These are phyloP conservation scores for Drosophila hydei DNA, from an alignment of 1,140 invertebrate genomes.

Conservation along the genomic window DNA sequence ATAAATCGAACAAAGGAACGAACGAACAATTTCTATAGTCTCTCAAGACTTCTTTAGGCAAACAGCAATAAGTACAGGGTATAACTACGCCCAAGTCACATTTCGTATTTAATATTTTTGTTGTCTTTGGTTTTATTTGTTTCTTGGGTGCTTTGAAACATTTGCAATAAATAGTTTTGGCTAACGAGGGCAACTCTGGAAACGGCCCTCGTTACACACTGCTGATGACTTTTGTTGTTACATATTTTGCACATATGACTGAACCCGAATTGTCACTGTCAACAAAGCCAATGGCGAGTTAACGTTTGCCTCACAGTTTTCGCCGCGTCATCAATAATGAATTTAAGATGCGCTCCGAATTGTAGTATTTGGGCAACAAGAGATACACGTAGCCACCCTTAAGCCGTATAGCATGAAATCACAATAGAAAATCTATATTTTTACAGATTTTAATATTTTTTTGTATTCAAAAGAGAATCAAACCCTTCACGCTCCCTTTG, in stretches of 20 bases:
- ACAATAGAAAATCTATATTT: constrained; percentile 72
- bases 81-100: constrained; percentile 15
- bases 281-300: constrained; percentile 57
- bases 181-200: not conserved
- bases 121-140: constrained; percentile 37
- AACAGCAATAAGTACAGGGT: too few relatives aligned
- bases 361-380: constrained; percentile 55
- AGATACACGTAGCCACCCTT: constrained; percentile 13
- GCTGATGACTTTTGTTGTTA: constrained; percentile 55
- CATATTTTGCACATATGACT: constrained; percentile 51
- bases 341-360: constrained; percentile 21
- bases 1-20: too few relatives aligned
- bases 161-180: not conserved
- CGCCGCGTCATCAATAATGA: constrained; percentile 68
- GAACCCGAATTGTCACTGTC: constrained; percentile 61
- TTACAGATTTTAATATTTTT: constrained; percentile 61
- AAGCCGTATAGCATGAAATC: constrained; percentile 16
- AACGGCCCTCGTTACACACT: constrained; percentile 39
- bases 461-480: constrained; percentile 31
- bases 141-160: not conserved
- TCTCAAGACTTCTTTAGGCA: too few relatives aligned
- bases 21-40: too few relatives aligned
- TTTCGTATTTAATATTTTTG: constrained; percentile 52
- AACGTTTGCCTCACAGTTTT: constrained; percentile 52
- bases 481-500: constrained; percentile 4